Base-by-base conservation (phyloP, 2,797 vertebrate species). In the Mergus octosetaceus region DNA sequence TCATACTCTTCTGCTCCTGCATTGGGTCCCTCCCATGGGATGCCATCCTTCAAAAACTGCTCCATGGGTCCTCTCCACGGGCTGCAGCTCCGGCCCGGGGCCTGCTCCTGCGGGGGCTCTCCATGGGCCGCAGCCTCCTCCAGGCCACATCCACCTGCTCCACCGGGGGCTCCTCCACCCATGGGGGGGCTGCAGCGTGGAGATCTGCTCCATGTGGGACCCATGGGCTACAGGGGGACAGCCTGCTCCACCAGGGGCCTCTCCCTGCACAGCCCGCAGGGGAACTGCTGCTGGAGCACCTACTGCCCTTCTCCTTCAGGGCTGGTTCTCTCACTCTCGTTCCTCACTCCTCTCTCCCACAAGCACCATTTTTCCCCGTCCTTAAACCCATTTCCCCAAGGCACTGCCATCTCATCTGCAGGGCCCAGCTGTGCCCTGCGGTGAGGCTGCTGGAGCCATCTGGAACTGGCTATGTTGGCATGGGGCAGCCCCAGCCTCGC, bases 401-500 rank as follows among this genome's bases (percentile, higher is more conserved):
- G 38, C 49, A 62, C 12, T 20, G 45, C 11, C 13, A 15, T 7
- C 22, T 38, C 43, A 19, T 7, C 11, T 80, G 39, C 39, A 13
- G 19, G 19, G 13, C 38, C 61, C 12, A 28, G 5, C 34, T 27
- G 53, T 71, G 19, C 30, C 36, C 27, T 79, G 21, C 2, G 0
- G 14, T 32, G 15, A 34, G 7, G 43, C 18, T 13, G 3, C 1
- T 45, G 11, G 28, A 69, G 21, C 17, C 32, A 9, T 6, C 1
- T 45, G 10, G 24, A 69, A 18, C 21, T 32, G 15, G 12, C 8
- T 34, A 5, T 28, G n/a, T 36, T 2, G 10, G 15, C 34, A 36
- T 2, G 1, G 17, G 20, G n/a, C 34, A 62, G 32, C 12, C 30
- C 6, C 3, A 5, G 13, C 5, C 9, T 38, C 4, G 28, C 22